phyloP scores from a whole-genome alignment of 2,113 vertebrate species.

The Rhinolophus sinicus region DNA sequence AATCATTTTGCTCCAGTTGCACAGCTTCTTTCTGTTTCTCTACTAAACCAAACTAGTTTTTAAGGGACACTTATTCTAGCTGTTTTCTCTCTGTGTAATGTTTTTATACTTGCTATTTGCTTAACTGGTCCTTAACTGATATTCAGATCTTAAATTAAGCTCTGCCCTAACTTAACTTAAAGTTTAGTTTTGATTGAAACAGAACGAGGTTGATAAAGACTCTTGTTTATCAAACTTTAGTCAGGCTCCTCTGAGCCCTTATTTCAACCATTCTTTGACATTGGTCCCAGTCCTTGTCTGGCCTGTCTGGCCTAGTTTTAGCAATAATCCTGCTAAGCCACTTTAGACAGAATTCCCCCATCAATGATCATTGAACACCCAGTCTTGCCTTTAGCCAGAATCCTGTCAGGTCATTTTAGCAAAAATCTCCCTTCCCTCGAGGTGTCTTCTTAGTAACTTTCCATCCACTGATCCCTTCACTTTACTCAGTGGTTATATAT shows the following conservation, averaged over 20 bases:
- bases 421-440: not conserved
- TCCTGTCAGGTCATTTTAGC: not conserved
- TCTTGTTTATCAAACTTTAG: not conserved
- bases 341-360: not conserved
- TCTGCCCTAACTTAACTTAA: not conserved
- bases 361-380: not conserved
- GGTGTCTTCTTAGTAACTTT: not conserved
- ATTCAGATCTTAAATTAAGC: not conserved
- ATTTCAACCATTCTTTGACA: not conserved
- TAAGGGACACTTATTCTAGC: not conserved
- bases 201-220: not conserved
- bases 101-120: not conserved
- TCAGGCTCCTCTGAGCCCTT: not conserved
- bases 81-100: not conserved
- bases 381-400: not conserved
- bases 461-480: not conserved
- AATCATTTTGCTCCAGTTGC: not conserved
- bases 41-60: not conserved
- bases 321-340: not conserved
- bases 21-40: not conserved
- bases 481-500: not conserved
- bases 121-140: not conserved
- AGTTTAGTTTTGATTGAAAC: not conserved
- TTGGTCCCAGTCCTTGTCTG: not conserved
- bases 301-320: not conserved